Percentiles rank a stretch among this genome's conserved stretches.
Evolutionary conservation across 1,140 invertebrate genomes (phyloP).

Genomic region (Brachionus calyciflorus): DNA sequence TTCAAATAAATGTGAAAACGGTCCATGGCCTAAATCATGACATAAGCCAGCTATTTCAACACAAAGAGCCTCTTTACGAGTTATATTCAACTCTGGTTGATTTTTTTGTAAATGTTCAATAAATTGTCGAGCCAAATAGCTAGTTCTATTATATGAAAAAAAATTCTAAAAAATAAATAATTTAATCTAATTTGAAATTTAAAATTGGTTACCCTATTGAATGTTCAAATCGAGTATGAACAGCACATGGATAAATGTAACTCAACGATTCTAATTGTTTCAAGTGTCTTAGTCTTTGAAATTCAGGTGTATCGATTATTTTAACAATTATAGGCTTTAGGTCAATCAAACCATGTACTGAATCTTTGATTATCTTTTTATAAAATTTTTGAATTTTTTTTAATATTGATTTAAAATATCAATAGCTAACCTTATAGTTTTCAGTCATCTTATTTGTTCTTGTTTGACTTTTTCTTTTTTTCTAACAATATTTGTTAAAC

Average conservation of each 20-base stretch:
- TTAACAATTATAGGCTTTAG: slow-evolving; percentile 59
- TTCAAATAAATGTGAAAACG: slow-evolving; percentile 69
- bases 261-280: slow-evolving; percentile 65
- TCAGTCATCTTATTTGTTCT: too few relatives aligned
- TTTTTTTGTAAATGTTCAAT: slow-evolving; percentile 52
- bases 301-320: slow-evolving; percentile 68
- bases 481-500: too few relatives aligned
- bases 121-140: slow-evolving; percentile 60
- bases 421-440: too few relatives aligned
- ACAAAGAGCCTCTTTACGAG: slow-evolving; percentile 61
- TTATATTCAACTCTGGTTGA: slow-evolving; percentile 62
- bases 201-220: slow-evolving; percentile 64
- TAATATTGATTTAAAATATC: too few relatives aligned
- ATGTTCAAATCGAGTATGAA: slow-evolving; percentile 68
- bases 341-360: slow-evolving; percentile 63
- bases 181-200: not conserved
- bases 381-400: too few relatives aligned
- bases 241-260: slow-evolving; percentile 65
- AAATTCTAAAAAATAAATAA: slow-evolving; percentile 15
- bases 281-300: slow-evolving; percentile 66
- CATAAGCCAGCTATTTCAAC: slow-evolving; percentile 68
- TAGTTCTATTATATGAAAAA: slow-evolving; percentile 53
- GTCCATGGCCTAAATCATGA: slow-evolving; percentile 69
- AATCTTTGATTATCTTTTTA: slow-evolving; percentile 64
- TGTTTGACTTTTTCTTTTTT: too few relatives aligned